Evolutionary conservation across 2,888 invertebrate genomes (phyloP), one percentile per base, ranked within the genome.

Genomic region (Sphaeridia pumilis): DNA sequence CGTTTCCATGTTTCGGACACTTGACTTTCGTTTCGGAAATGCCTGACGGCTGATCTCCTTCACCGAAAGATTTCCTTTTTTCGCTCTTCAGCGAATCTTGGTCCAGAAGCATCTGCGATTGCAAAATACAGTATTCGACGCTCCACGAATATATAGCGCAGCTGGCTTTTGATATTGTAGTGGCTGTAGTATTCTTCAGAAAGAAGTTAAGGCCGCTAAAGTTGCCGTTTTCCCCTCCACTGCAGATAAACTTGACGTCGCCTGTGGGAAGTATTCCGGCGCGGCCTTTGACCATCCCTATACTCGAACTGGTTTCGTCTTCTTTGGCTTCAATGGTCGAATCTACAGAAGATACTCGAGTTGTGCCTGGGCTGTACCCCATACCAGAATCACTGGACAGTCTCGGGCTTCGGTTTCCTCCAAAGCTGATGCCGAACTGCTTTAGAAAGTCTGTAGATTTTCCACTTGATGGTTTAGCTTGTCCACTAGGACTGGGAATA

Each of bases 111-210:
- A 57, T 61, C 47, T 65, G 65, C 10, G 60, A 58, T 38, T 64
- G 61, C 50, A 94, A 75, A 68, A 97, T 90, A 72, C 95, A 95
- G 70, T 94, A 89, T 73, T 98, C 97, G 24, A 95, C 86, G 74
- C 89, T 86, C 87, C 93, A 93, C 10, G 83, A 78, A 67, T 84
- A 86, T 51, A 58, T 60, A 25, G 64, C 66, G 14, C 67, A 60
- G 28, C 69, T 66, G 57, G 75, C 71, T 65, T 73, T 59, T 14
- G 58, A 55, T 46, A 59, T 54, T 4, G 51, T 36, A 38, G 55
- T 43, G 21, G 54, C 56, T 21, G 58, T 44, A 3, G 56, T 49
- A 22, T 60, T 61, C 51, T 60, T 59, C 21, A 65, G 51, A 54
- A 65, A 65, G 54, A 57, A 65, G 49, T 65, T 65, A 20, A 65